Evolutionary conservation across 2,113 vertebrate genomes (phyloP), one percentile per base, ranked within the genome.

Genomic region (Scomber japonicus): DNA sequence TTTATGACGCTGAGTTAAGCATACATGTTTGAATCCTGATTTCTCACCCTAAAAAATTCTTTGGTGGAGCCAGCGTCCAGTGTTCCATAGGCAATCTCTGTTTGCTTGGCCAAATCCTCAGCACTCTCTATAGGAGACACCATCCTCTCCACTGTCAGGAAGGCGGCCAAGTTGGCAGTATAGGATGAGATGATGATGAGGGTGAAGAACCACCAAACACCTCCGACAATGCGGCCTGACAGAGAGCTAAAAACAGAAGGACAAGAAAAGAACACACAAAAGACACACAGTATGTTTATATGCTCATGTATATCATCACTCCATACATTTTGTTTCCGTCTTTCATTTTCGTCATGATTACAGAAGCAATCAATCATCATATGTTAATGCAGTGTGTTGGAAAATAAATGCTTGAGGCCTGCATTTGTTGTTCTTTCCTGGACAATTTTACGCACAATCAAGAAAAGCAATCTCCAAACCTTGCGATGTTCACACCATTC

Each of bases 161-260:
- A 99, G 86, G 98, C 98, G 14, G 98, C 98, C 94, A 99, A 92
- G 92, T 99, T 99, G 88, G 98, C 98, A 79, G 98, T 99, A 83
- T 99, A 99, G 66, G 98, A 99, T 13, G 98, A 99, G 89, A 99
- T 99, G 95, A 99, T 99, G 95, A 99, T 99, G 90, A 99, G 94
- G 75, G 98, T 99, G 94, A 99, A 99, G 96, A 99, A 99, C 98
- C 98, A 99, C 98, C 98, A 99, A 85, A 99, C 98, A 0, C 98
- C 98, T 59, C 98, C 98, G 0, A 99, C 98, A 30, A 99, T 99
- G 21, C 98, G 97, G 55, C 98, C 98, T 0, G 98, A 99, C 59
- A 99, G 96, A 68, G 98, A 99, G 92, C 98, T 99, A 83, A 71
- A 90, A 76, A 68, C 69, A 88, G 88, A 89, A 17, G 59, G 40